Evolutionary conservation across 2,888 invertebrate species (phyloP), one percentile per base, ranked within the genome.

Genomic region (Nasonovia ribisnigri): DNA sequence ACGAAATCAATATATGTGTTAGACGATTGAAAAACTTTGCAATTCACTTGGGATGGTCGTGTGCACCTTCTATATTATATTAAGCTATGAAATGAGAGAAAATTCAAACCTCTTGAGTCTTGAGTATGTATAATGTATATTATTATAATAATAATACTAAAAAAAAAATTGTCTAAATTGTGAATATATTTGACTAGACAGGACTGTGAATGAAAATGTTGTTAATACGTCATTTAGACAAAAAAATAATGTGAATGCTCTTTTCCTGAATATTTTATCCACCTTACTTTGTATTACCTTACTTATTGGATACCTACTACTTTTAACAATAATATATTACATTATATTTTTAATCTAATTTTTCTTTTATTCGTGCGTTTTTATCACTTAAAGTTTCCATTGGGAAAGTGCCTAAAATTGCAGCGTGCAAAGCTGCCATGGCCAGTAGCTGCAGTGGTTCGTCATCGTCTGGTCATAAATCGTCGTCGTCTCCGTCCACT

Each of bases 391-490:
- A 20, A 77, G 77, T 77, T 77, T 77, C 77, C 36, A 36, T 8
- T 8, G 77, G 77, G 20, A 77, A 36, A 77, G 36, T 20, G 8
- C 77, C 77, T 77, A 77, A 77, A 77, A 77, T 77, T 20, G 77
- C 77, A 36, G 77, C 77, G 36, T 77, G 77, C 20, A 77, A 77
- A 77, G 77, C 77, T 20, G 20, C 67, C 6, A 16, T 20, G 16
- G 67, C 77, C 20, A 20, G 36, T 36, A n/a, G n/a, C 36, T 20
- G 77, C 20, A 36, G 77, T 6, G 36, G 36, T 36, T 77, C 77
- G 77, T 77, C 77, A 77, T 77, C 77, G 67, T 67, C 67, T 67
- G 67, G 67, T 16, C n/a, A 67, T 67, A 67, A 67, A n/a, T 67
- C n/a, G 20, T 6, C 36, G 77, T 77, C 77, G 20, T 77, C 77